Conservation (phyloP, 1,140 invertebrate species). For the Euwallacea similis region DNA sequence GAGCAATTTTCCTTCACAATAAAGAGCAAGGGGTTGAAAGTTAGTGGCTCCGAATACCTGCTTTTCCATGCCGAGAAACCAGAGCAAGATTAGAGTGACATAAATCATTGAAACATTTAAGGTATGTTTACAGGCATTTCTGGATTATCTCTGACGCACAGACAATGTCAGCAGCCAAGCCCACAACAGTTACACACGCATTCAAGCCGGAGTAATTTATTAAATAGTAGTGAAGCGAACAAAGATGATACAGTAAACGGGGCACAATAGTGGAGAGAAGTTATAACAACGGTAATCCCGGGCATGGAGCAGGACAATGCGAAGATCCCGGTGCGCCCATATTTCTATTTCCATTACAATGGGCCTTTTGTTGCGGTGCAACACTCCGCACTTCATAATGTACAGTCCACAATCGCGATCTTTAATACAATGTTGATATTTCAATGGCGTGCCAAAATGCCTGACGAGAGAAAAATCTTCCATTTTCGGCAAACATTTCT, state of each 20-base stretch:
- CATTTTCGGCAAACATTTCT: too few relatives aligned
- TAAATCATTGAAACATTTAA: conserved; percentile 24
- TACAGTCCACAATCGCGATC: conserved; percentile 1
- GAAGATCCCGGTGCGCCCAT: conserved; percentile 35
- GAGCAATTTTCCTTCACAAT: too few relatives aligned
- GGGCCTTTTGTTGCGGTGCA: conserved; percentile 31
- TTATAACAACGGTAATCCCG: conserved; percentile 38
- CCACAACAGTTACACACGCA: conserved; percentile 33
- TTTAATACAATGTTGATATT: conserved; percentile 35
- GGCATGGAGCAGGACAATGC: conserved; percentile 35
- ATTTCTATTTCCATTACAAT: conserved; percentile 39
- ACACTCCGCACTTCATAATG: conserved; percentile 30
- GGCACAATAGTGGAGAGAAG: conserved; percentile 31
- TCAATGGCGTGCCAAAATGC: conserved; percentile 16
- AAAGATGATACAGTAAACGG: conserved; percentile 27
- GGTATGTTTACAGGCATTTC: conserved; percentile 31
- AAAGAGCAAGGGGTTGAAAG: too few relatives aligned
- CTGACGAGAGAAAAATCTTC: too few relatives aligned
- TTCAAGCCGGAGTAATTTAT: conserved; percentile 32
- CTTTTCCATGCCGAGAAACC: neutral
- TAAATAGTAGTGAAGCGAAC: conserved; percentile 28
- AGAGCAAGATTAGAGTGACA: conserved; percentile 22
- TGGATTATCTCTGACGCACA: conserved; percentile 29
- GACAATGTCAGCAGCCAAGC: conserved; percentile 34
- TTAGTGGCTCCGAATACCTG: too few relatives aligned